Base-by-base conservation (phyloP, 2,113 vertebrate genomes). In the Desmodus rotundus region DNA sequence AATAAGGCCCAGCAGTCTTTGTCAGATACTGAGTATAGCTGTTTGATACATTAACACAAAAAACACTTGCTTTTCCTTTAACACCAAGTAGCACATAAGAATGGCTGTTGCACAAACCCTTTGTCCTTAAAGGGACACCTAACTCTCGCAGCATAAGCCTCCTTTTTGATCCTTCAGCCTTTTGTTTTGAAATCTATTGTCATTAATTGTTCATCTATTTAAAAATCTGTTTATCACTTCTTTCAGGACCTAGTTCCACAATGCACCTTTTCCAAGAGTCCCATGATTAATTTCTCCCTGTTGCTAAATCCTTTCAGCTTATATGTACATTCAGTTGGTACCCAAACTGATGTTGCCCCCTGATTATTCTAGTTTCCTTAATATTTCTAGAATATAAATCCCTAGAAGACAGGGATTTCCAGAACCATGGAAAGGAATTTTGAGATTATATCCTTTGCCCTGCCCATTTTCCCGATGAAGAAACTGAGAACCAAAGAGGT, bases 131-230 rank as follows among this genome's bases (percentile, higher is more conserved):
- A 50, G 13, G 80, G 38, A 80, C 22, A 90, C 6, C 22, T 65
- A 88, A 77, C 12, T 76, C 33, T 82, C 14, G 41, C 19, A 56
- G 15, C 24, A 47, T 52, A 73, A 82, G 24, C 43, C 41, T 77
- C 56, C 43, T 70, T 86, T 84, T 84, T 78, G 36, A 94, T 91
- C 91, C 56, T 33, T 88, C 41, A 74, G 36, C 20, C n/a, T 77
- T 82, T 92, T 87, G 61, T 93, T 88, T 87, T 91, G n/a, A 90
- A 89, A 88, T 88, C 54, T 80, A 86, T 65, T 93, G 68, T 87
- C 36, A 70, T 89, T 68, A 91, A 70, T 80, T 93, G 13, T 77
- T 16, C 63, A 95, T 26, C 54, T 94, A 65, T 61, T 80, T 38
- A 50, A 94, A 95, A 95, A 68, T 73, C 63, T 65, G 41, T 72